phyloP scores from a whole-genome alignment of 2,113 vertebrate species.

The Labeo catla region DNA sequence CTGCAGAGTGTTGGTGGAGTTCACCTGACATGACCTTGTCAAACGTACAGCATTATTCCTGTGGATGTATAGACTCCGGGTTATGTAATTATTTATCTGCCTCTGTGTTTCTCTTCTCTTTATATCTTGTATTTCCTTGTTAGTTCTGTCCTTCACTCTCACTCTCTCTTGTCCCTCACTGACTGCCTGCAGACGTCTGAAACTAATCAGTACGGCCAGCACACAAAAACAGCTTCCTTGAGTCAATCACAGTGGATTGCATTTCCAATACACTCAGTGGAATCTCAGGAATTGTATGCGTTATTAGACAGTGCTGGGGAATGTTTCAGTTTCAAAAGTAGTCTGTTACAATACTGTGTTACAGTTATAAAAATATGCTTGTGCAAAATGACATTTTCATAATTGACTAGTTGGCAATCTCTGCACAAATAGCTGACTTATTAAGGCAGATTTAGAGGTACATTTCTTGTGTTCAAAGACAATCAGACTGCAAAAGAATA shows the following conservation, averaged over 20 bases:
- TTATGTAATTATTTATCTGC: conserved; percentile 18
- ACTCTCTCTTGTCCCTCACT: not conserved
- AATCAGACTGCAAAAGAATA: not conserved
- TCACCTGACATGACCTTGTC: not conserved
- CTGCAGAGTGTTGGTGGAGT: not conserved
- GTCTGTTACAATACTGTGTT: not conserved
- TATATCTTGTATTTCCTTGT: not conserved
- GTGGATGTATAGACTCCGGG: not conserved
- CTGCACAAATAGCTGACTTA: not conserved
- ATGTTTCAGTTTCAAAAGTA: not conserved
- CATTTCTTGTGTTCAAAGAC: not conserved
- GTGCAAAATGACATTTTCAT: not conserved
- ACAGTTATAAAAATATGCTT: not conserved
- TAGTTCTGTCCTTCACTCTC: not conserved
- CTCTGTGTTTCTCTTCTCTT: conserved; percentile 26
- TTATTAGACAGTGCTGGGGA: not conserved
- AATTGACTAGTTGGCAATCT: not conserved
- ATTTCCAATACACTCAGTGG: not conserved
- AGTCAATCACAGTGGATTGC: not conserved
- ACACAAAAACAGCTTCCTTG: not conserved
- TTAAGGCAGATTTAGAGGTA: not conserved
- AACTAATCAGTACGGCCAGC: conserved; percentile 9
- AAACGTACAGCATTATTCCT: not conserved
- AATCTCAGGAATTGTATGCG: not conserved
- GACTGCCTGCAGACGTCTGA: not conserved